phyloP scores from a whole-genome alignment of 2,797 vertebrate genomes.

The Enteromius radiatus region DNA sequence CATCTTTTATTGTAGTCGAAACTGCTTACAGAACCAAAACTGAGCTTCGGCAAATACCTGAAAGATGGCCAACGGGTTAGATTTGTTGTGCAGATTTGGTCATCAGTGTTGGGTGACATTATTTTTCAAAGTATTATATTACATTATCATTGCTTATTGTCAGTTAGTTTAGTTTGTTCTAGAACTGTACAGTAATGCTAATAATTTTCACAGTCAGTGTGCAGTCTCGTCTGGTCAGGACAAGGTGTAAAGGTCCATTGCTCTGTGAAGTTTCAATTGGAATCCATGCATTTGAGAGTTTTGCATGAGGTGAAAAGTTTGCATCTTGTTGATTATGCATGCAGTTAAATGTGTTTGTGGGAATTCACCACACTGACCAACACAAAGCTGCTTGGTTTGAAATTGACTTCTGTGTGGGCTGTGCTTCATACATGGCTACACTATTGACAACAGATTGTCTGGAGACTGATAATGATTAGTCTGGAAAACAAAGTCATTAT shows the following conservation, averaged over 20 bases:
- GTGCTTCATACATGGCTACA: neutral
- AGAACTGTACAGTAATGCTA: neutral
- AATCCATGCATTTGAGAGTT: neutral
- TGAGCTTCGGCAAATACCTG: constrained; percentile 22
- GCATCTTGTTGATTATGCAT: no score
- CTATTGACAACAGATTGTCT: neutral
- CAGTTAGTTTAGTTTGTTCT: neutral
- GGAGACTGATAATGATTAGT: neutral
- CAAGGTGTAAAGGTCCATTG: neutral
- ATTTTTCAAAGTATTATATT: neutral
- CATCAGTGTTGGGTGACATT: neutral
- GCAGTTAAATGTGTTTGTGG: neutral
- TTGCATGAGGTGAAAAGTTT: neutral
- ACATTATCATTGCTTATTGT: neutral
- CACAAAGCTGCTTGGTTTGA: neutral
- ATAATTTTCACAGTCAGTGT: neutral
- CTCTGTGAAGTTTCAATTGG: neutral
- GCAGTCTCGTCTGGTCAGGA: neutral
- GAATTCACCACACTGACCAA: neutral
- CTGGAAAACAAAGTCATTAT: neutral
- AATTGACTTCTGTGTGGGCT: neutral
- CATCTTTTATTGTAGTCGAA: constrained; percentile 33
- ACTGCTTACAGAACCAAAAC: constrained; percentile 37
- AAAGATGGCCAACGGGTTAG: constrained; percentile 10
- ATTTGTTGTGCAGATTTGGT: constrained; percentile 35